These are phyloP conservation scores for Zaprionus lachaisei DNA, from an alignment of 1,140 invertebrate species.

Conservation along the genomic window DNA sequence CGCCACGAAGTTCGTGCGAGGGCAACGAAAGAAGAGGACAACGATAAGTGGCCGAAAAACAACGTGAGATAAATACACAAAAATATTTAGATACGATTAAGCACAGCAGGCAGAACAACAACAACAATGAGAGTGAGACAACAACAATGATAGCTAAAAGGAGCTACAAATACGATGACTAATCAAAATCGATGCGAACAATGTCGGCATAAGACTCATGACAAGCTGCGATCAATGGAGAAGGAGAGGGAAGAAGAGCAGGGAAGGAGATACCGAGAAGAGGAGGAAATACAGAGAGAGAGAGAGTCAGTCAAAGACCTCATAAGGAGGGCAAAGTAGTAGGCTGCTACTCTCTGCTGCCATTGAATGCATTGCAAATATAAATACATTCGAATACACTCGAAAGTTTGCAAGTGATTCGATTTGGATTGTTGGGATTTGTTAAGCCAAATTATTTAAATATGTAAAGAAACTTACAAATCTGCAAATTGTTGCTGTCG, in stretches of 20 bases:
- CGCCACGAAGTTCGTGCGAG: slow-evolving; percentile 60
- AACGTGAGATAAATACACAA: slow-evolving; percentile 74
- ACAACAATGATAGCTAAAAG: slow-evolving; percentile 31
- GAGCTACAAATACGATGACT: slow-evolving; percentile 61
- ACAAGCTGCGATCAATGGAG: slow-evolving; percentile 23
- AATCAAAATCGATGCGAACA: slow-evolving; percentile 51
- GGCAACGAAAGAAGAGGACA: slow-evolving; percentile 9
- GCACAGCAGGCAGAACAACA: slow-evolving; percentile 14
- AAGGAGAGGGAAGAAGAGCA: neutral
- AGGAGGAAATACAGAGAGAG: neutral
- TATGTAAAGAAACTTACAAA: slow-evolving; percentile 45
- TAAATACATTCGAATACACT: slow-evolving; percentile 3
- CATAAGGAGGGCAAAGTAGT: neutral
- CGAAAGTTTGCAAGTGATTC: slow-evolving; percentile 14
- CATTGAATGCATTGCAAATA: slow-evolving; percentile 46
- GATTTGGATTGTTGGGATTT: slow-evolving; percentile 3
- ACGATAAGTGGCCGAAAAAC: slow-evolving; percentile 54
- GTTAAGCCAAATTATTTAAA: slow-evolving; percentile 25
- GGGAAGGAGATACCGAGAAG: neutral
- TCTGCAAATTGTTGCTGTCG: slow-evolving; percentile 4
- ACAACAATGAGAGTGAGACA: neutral
- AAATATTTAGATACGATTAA: slow-evolving; percentile 61
- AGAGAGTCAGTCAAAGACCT: slow-evolving; percentile 41
- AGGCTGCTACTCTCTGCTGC: neutral
- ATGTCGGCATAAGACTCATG: slow-evolving; percentile 35